Conservation (phyloP, 2,888 invertebrate species). For the Lasioglossum zephyrum region DNA sequence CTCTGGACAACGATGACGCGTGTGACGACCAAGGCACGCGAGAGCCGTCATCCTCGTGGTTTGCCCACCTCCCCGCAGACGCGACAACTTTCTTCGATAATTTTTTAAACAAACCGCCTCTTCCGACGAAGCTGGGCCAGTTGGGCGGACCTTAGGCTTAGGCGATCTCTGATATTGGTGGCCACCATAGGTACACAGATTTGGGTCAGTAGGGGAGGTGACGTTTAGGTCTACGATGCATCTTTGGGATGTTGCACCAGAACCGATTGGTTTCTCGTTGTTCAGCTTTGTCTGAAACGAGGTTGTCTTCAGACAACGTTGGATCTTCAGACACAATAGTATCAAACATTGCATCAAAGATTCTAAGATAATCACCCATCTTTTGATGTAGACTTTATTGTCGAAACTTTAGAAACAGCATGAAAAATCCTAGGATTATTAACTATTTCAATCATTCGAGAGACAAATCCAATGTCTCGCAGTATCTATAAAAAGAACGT, state of each 20-base stretch:
- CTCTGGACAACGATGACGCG: slow-evolving; percentile 57
- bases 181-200: slow-evolving; percentile 38
- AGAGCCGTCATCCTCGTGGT: slow-evolving; percentile 59
- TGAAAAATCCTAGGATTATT: too few species aligned
- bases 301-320: background rate
- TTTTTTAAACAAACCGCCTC: slow-evolving; percentile 82
- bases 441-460: too few species aligned
- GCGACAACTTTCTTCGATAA: slow-evolving; percentile 82
- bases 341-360: background rate
- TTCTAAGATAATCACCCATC: background rate
- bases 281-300: background rate
- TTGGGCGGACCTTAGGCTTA: slow-evolving; percentile 59
- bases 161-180: slow-evolving; percentile 42
- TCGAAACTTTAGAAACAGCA: background rate
- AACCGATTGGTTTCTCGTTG: background rate
- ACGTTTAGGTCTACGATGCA: background rate
- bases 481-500: background rate
- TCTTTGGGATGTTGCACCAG: slow-evolving; percentile 15
- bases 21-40: slow-evolving; percentile 57
- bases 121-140: slow-evolving; percentile 35
- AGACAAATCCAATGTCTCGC: background rate
- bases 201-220: slow-evolving; percentile 64
- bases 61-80: slow-evolving; percentile 67
- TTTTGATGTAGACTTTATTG: background rate
- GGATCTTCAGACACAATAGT: background rate